Evolutionary conservation across 2,797 vertebrate genomes (phyloP).

Genomic region (Siniperca obscura): DNA sequence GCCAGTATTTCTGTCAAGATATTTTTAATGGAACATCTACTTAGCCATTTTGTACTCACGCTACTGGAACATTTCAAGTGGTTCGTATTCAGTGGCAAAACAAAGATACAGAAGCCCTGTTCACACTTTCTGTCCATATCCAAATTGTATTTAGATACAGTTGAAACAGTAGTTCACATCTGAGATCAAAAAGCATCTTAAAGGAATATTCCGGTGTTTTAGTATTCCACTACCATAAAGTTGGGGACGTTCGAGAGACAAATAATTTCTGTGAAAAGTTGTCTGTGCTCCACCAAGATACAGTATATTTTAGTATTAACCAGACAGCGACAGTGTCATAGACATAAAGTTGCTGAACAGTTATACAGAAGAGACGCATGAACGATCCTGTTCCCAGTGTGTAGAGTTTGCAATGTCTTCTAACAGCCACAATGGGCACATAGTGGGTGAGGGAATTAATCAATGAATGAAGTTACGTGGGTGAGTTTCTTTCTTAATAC

Average conservation of each 20-base stretch:
- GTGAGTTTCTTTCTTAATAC: constrained; percentile 32
- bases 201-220: not conserved
- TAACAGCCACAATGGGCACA: constrained; percentile 6
- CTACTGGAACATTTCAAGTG: not conserved
- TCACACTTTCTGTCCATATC: not conserved
- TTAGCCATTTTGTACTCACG: constrained; percentile 1
- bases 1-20: not conserved
- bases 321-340: not conserved
- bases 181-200: not conserved
- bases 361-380: not conserved
- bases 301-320: not conserved
- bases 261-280: no score
- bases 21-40: not conserved
- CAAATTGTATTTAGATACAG: not conserved
- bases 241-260: not conserved
- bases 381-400: not conserved
- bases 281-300: not conserved
- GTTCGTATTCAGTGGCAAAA: constrained; percentile 2
- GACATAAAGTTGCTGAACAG: not conserved
- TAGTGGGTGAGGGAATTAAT: constrained; percentile 22
- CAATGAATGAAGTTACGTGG: constrained; percentile 23
- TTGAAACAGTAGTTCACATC: not conserved
- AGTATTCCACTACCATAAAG: not conserved
- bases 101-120: constrained; percentile 2
- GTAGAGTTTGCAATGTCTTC: not conserved